Evolutionary conservation across 2,113 vertebrate species (phyloP).

Genomic region (Apaloderma vittatum): DNA sequence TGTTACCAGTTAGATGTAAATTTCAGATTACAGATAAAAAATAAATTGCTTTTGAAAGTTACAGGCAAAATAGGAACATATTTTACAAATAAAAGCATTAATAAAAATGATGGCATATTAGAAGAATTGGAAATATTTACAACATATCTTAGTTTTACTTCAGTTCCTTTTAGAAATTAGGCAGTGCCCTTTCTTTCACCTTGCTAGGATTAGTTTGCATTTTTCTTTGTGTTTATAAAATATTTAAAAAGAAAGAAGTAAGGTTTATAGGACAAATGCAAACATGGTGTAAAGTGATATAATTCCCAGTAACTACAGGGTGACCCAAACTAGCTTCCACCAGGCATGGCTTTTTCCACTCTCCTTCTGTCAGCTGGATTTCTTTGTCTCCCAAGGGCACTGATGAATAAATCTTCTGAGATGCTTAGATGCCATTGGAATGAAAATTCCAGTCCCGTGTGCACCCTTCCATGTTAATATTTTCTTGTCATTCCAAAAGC

Average conservation of each 20-base stretch:
- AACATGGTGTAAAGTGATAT: conserved; percentile 56
- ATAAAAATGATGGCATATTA: conserved; percentile 72
- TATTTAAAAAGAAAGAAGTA: conserved; percentile 55
- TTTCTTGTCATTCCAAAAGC: background rate
- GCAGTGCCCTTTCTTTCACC: conserved; percentile 61
- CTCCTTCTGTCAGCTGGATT: conserved; percentile 16
- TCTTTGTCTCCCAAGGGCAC: conserved; percentile 13
- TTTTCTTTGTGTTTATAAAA: conserved; percentile 69
- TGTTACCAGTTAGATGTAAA: conserved; percentile 79
- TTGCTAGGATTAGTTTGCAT: conserved; percentile 67
- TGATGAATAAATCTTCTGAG: conserved; percentile 23
- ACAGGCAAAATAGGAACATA: conserved; percentile 70
- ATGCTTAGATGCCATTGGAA: background rate
- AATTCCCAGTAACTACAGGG: conserved; percentile 48
- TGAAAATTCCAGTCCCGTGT: background rate
- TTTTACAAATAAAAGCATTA: conserved; percentile 72
- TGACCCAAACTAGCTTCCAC: conserved; percentile 38
- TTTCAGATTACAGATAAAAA: conserved; percentile 80
- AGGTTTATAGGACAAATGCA: conserved; percentile 65
- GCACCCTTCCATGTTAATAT: background rate
- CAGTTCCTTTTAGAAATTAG: conserved; percentile 51
- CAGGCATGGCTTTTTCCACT: conserved; percentile 59
- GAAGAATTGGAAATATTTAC: conserved; percentile 76
- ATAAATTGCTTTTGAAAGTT: conserved; percentile 75
- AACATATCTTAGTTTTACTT: conserved; percentile 52